Evolutionary conservation across 2,888 invertebrate genomes (phyloP), one percentile per base, ranked within the genome.

Genomic region (Carpatolechia fugitivella): DNA sequence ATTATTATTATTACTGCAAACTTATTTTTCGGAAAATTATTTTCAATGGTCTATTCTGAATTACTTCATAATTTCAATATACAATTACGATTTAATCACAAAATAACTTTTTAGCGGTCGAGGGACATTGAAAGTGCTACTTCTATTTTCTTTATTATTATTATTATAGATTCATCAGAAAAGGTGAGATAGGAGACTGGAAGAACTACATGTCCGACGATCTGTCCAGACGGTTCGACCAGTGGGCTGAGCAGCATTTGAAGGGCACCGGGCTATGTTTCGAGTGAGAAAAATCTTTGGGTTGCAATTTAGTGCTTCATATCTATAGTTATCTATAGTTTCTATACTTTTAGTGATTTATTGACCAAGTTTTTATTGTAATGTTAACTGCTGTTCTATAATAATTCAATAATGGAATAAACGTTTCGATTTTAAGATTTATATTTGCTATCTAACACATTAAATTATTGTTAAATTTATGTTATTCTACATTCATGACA

Each of bases 111-210:
- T n/a, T n/a, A n/a, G n/a, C n/a, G n/a, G n/a, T n/a, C n/a, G n/a
- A n/a, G n/a, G n/a, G n/a, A n/a, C n/a, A n/a, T n/a, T n/a, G n/a
- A n/a, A n/a, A n/a, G n/a, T n/a, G n/a, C n/a, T n/a, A n/a, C n/a
- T n/a, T n/a, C n/a, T n/a, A n/a, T n/a, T n/a, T n/a, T n/a, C n/a
- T n/a, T n/a, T 24, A 24, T 13, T 38, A 2, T 38, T 14, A 38
- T 51, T 14, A 13, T 50, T 51, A 5, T 18, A 52, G 52, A 52
- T 95, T 95, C 65, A 94, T 95, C 58, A 91, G 95, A 13, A 95
- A 95, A 78, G 96, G 96, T 0, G 91, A 93, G 73, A 93, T 96
- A 14, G 96, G 96, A 0, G 96, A 96, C 67, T 95, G 94, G 96
- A 93, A 92, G 68, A 95, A 95, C 73, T 92, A 94, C 58, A 95